Evolutionary conservation across 2,797 vertebrate genomes (phyloP), one percentile per base, ranked within the genome.

Genomic region (Urocyon cinereoargenteus): DNA sequence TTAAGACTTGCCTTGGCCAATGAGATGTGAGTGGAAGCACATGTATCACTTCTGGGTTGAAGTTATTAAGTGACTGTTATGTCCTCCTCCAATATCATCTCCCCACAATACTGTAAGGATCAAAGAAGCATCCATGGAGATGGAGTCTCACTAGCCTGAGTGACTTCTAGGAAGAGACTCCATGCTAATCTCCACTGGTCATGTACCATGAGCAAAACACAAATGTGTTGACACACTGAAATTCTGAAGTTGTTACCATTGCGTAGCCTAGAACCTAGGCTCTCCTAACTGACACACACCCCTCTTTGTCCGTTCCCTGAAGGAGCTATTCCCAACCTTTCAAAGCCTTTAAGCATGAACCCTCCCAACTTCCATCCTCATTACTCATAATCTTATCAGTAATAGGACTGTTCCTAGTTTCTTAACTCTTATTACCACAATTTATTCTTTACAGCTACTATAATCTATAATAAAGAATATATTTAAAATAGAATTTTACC

Each of bases 401-500:
- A 70, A 66, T 13, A 59, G 45, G 68, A 73, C 45, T 13, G 22
- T 19, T 77, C 24, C 53, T 3, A 73, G 16, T 8, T n/a, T 16
- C 86, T 57, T 34, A 16, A 45, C 19, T 78, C 24, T 28, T 49
- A 31, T 19, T 62, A 49, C 7, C 68, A 14, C 8, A 49, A 81
- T 5, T 64, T 36, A 79, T 26, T 75, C 62, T 70, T 90, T 59
- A 89, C 2, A 40, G n/a, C 26, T 49, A 91, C 15, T 64, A 59
- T 72, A 45, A 45, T 45, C 40, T 45, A 45, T 45, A 45, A 45
- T 45, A 45, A 24, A 86, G 7, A 66, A 49, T 51, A 53, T 15
- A 84, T n/a, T 51, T 0, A 81, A 84, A 84, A 51, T 72, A 4
- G 79, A 94, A 34, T 75, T 98, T 98, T 99, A 99, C 99, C 99